Evolutionary conservation across 2,113 vertebrate species (phyloP).

Genomic region (Merops nubicus): DNA sequence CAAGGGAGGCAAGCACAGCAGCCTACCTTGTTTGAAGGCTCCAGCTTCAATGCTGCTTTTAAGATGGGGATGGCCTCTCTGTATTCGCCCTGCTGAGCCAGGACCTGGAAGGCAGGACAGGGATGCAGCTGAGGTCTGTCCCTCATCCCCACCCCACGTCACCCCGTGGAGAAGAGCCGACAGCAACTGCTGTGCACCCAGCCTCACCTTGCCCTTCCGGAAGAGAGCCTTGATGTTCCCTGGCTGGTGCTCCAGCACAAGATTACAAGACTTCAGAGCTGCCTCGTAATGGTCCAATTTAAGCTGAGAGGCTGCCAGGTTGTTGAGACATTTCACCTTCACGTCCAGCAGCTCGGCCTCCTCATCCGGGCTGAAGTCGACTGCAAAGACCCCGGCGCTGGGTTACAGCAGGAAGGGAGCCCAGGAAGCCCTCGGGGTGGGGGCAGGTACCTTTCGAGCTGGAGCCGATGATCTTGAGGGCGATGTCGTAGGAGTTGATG

Average conservation of each 20-base stretch:
- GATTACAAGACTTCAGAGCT: constrained; percentile 89
- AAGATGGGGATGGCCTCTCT: constrained; percentile 90
- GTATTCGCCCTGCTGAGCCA: constrained; percentile 91
- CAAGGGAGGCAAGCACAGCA: background rate
- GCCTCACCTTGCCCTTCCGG: constrained; percentile 94
- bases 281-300: constrained; percentile 94
- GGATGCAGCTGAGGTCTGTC: background rate
- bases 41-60: constrained; percentile 89
- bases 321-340: constrained; percentile 97
- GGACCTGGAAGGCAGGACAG: constrained; percentile 71
- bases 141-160: rapidly evolving
- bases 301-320: constrained; percentile 94
- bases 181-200: rapidly evolving
- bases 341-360: constrained; percentile 87
- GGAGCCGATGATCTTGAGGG: constrained; percentile 87
- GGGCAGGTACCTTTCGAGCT: constrained; percentile 87
- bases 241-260: constrained; percentile 87
- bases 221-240: constrained; percentile 96
- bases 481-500: constrained; percentile 91
- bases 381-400: constrained; percentile 53
- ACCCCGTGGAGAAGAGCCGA: rapidly evolving
- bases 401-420: background rate
- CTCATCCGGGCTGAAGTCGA: constrained; percentile 87
- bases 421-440: rapidly evolving
- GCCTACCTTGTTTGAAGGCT: constrained; percentile 94